Evolutionary conservation across 2,797 vertebrate species (phyloP), one percentile per base, ranked within the genome.

Genomic region (Danio aesculapii): DNA sequence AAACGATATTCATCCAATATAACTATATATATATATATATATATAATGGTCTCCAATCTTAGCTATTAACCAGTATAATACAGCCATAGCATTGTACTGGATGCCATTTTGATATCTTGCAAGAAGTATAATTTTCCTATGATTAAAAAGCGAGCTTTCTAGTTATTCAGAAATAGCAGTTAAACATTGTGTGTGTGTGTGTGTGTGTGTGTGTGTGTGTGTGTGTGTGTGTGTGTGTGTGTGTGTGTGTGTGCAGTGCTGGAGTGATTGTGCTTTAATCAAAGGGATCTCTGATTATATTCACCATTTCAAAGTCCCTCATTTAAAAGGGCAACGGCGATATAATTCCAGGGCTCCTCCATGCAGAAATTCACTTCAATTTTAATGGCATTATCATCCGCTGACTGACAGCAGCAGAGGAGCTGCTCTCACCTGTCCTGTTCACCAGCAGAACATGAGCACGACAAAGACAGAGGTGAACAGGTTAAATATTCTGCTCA

Each of bases 251-350:
- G 55, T 30, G 44, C 71, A 69, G 77, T 13, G 30, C 39, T 19
- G 30, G 63, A 66, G 74, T 81, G 74, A 86, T 83, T 79, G 79
- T 67, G 49, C 62, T 73, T 83, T 73, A 86, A 81, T 86, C 83
- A 83, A 79, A 75, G 44, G 19, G 30, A 69, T 76, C 81, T 64
- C 67, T 82, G 72, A 86, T 82, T 84, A 69, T 71, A 86, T 80
- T 64, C 41, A n/a, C 43, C 61, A 66, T 71, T 83, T 50, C 79
- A 83, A 83, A 75, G 74, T 72, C 53, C 53, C 62, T 85, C n/a
- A n/a, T 83, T 83, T 83, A 82, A 84, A 82, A 81, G 69, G 74
- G 57, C 68, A 73, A 50, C 10, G n/a, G 13, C 8, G 55, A 3
- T 57, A 10, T 83, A 69, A 71, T 52, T 19, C 73, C 41, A 39